Conservation (phyloP, 2,888 invertebrate genomes). For the Ceriagrion tenellum region DNA sequence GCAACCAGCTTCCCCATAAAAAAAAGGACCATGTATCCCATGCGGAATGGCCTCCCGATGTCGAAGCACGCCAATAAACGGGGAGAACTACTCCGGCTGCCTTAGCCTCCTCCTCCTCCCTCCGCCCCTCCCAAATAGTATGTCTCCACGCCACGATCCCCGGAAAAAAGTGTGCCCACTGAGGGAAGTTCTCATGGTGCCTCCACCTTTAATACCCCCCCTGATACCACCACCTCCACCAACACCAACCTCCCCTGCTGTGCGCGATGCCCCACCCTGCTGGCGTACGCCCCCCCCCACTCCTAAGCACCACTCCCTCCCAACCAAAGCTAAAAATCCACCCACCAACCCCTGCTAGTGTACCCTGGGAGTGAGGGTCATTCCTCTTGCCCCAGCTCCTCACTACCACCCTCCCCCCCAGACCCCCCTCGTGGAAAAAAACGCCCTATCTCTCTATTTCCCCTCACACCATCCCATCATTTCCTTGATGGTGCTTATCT, state of each 20-base stretch:
- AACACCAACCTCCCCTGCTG: neutral
- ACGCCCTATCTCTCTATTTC: neutral
- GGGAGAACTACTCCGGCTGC: neutral
- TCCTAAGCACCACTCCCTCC: no score
- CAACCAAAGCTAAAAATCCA: no score
- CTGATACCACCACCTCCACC: neutral
- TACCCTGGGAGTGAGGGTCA: neutral
- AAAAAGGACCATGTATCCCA: neutral
- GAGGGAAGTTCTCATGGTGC: neutral
- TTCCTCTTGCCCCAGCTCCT: neutral
- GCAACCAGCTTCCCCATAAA: constrained; percentile 8
- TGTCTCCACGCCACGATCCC: neutral
- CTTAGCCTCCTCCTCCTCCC: neutral
- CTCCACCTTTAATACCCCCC: neutral
- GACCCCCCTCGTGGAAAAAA: neutral
- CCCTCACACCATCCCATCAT: neutral
- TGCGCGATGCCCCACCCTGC: no score
- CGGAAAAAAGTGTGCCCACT: neutral
- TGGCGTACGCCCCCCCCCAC: no score
- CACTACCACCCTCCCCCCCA: neutral
- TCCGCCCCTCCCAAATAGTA: no score
- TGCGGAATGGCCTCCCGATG: neutral
- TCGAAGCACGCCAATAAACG: constrained; percentile 25
- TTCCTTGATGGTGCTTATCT: constrained; percentile 23
- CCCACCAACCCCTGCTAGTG: neutral